Percentiles rank a stretch among this genome's conserved stretches.
Conservation (phyloP, 2,888 invertebrate genomes). For the Neelides folsomi region DNA sequence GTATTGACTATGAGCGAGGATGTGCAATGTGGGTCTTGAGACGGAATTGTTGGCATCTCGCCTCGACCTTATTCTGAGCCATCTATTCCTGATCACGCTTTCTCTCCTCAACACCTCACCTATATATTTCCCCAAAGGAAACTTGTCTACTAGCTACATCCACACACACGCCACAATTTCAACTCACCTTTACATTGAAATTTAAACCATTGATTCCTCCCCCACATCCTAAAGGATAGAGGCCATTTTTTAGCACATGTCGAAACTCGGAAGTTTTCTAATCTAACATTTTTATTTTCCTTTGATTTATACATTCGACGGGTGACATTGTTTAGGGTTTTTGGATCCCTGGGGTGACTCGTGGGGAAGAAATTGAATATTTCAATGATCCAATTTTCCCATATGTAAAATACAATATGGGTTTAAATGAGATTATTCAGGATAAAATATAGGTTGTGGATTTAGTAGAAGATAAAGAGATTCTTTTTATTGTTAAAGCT, state of each 20-base stretch:
- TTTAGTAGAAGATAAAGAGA: too few species aligned
- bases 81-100: constrained; percentile 20
- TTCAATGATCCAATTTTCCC: too few species aligned
- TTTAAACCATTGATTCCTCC: neutral
- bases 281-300: too few species aligned
- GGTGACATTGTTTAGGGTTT: too few species aligned
- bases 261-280: neutral
- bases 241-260: neutral
- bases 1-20: neutral
- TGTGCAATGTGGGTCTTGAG: neutral
- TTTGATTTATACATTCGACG: too few species aligned
- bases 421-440: too few species aligned
- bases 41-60: constrained; percentile 18
- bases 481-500: too few species aligned
- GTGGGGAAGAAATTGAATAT: too few species aligned
- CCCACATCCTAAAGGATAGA: neutral
- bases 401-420: too few species aligned
- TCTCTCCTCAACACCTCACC: constrained; percentile 8
- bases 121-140: constrained; percentile 1
- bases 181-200: constrained; percentile 11
- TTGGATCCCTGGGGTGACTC: too few species aligned
- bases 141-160: too few species aligned
- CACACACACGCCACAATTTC: neutral
- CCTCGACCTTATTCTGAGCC: constrained; percentile 20
- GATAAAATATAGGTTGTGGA: too few species aligned